Conservation (phyloP, 2,888 invertebrate species). For the Dryococelus australis region DNA sequence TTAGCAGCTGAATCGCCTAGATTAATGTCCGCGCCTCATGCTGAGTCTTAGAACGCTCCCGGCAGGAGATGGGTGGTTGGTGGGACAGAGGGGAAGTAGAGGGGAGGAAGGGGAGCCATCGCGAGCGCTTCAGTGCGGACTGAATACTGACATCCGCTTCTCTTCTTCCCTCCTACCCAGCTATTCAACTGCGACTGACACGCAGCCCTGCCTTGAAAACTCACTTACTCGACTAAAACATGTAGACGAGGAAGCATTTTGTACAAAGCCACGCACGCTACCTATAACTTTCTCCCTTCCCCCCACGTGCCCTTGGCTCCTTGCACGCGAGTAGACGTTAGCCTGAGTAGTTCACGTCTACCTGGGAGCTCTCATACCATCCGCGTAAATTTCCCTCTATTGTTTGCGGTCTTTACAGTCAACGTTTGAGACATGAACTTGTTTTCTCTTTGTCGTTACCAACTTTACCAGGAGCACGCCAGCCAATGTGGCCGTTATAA, state of each 20-base stretch:
- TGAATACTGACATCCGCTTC: background rate
- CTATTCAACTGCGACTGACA: background rate
- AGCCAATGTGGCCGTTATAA: too few species aligned
- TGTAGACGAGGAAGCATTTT: slow-evolving; percentile 5
- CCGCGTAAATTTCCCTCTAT: too few species aligned
- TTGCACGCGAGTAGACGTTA: too few species aligned
- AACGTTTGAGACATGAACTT: too few species aligned
- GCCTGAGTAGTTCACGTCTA: too few species aligned
- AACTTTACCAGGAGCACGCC: too few species aligned
- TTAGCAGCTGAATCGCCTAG: background rate
- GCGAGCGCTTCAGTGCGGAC: too few species aligned
- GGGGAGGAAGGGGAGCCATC: background rate
- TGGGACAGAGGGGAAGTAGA: background rate
- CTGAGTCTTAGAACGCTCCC: background rate
- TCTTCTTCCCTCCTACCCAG: background rate
- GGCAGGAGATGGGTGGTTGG: background rate
- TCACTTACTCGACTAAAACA: slow-evolving; percentile 7
- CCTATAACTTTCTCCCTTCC: too few species aligned
- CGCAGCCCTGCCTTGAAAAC: background rate
- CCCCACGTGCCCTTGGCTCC: too few species aligned
- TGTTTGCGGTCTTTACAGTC: too few species aligned
- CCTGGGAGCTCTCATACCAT: too few species aligned
- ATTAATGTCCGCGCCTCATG: slow-evolving; percentile 10
- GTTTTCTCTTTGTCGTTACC: too few species aligned
- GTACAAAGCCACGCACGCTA: background rate